Evolutionary conservation across 1,140 invertebrate genomes (phyloP).

Genomic region (Atta texana): DNA sequence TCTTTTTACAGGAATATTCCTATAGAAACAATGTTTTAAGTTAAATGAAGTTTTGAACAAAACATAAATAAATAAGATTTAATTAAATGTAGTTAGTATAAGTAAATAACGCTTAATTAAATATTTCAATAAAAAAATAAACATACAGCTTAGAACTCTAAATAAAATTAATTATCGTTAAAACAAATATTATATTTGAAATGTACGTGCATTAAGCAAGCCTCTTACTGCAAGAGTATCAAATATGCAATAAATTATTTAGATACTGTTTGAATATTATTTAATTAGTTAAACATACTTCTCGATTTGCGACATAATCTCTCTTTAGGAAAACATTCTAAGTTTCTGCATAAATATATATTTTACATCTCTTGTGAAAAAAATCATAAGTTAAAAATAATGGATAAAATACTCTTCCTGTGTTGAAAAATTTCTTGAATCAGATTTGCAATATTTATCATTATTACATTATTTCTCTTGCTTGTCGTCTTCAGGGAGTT

Average conservation of each 20-base stretch:
- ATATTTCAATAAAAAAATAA: not conserved
- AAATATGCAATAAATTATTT: not conserved
- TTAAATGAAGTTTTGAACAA: not conserved
- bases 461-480: not conserved
- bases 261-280: not conserved
- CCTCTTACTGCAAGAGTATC: not conserved
- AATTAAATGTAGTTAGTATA: not conserved
- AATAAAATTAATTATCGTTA: not conserved
- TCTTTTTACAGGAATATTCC: conserved; percentile 67
- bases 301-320: not conserved
- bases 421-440: not conserved
- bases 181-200: not conserved
- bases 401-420: not conserved
- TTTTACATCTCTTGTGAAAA: not conserved
- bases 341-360: not conserved
- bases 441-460: not conserved
- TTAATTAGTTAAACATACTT: not conserved
- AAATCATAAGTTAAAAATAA: not conserved
- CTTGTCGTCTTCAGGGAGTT: conserved; percentile 7
- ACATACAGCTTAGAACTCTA: not conserved
- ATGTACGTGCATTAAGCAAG: not conserved
- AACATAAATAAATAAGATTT: not conserved
- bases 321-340: not conserved
- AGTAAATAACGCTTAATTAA: too few species aligned
- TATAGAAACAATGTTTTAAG: not conserved